Percentiles rank a stretch among this genome's conserved stretches.
phyloP scores from a whole-genome alignment of 2,888 invertebrate genomes.

The Flabesymbios commensalis region DNA sequence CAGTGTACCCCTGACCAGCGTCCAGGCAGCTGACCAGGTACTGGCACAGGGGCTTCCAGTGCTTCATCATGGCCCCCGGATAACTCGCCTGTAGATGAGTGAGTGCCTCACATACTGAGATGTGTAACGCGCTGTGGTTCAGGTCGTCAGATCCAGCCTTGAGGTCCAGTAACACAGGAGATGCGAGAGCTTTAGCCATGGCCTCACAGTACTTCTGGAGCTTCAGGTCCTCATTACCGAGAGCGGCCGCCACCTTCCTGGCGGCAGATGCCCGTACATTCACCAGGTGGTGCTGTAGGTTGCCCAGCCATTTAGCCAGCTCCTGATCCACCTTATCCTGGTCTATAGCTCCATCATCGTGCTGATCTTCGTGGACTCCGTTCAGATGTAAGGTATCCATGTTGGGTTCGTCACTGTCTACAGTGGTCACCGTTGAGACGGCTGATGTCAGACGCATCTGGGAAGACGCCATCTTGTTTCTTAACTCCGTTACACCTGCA shows the following conservation, averaged over 20 bases:
- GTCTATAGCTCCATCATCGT: too few relatives aligned
- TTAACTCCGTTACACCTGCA: too few relatives aligned
- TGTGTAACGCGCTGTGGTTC: not conserved
- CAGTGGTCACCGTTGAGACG: too few relatives aligned
- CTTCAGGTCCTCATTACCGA: not conserved
- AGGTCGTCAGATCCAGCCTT: not conserved
- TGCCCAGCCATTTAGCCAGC: not conserved
- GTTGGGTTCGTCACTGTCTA: too few relatives aligned
- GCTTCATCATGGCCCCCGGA: not conserved
- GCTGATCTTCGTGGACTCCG: too few relatives aligned
- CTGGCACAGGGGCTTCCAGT: not conserved
- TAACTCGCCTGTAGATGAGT: not conserved
- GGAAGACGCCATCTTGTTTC: too few relatives aligned
- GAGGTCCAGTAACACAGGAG: not conserved
- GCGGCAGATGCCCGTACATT: not conserved
- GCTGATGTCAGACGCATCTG: too few relatives aligned
- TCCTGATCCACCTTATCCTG: not conserved
- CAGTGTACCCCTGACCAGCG: conserved; percentile 1
- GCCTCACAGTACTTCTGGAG: not conserved
- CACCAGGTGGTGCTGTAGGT: not conserved
- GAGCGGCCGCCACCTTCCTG: not conserved
- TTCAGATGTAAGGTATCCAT: too few relatives aligned
- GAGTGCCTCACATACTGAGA: not conserved
- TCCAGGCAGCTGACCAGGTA: not conserved
- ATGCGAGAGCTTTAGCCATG: not conserved